Conservation (phyloP, 2,797 vertebrate species). For the Gallinago stenura region DNA sequence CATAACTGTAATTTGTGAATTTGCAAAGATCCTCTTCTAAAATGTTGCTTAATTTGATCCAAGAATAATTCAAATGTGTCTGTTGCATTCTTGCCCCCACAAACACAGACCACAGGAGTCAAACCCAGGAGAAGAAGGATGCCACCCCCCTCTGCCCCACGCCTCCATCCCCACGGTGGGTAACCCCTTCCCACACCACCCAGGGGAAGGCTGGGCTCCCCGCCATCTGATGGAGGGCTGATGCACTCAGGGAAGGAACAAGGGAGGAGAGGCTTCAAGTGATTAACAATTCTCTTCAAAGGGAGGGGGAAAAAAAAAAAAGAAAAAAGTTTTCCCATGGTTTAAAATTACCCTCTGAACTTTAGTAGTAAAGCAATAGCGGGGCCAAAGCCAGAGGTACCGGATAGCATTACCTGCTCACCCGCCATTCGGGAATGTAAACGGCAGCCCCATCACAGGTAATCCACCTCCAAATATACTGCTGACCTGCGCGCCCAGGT, state of each 20-base stretch:
- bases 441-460: not conserved
- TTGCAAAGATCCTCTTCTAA: slow-evolving; percentile 11
- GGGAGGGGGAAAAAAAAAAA: not conserved
- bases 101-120: not conserved
- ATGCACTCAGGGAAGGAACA: not conserved
- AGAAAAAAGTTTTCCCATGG: slow-evolving; percentile 62
- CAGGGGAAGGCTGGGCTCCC: not conserved
- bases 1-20: slow-evolving; percentile 38
- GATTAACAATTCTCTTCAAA: slow-evolving; percentile 26
- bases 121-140: not conserved
- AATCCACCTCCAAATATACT: slow-evolving; percentile 14
- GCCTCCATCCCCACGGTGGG: not conserved
- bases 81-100: not conserved
- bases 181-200: not conserved
- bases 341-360: slow-evolving; percentile 63
- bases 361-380: not conserved
- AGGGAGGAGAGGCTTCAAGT: not conserved
- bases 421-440: not conserved
- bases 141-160: not conserved
- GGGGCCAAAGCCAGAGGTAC: not conserved
- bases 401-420: not conserved
- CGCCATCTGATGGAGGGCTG: not conserved
- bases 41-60: not conserved
- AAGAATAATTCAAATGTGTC: not conserved
- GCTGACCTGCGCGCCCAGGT: slow-evolving; percentile 22